Base-by-base conservation (phyloP, 1,140 invertebrate genomes). In the Helicoverpa armigera region DNA sequence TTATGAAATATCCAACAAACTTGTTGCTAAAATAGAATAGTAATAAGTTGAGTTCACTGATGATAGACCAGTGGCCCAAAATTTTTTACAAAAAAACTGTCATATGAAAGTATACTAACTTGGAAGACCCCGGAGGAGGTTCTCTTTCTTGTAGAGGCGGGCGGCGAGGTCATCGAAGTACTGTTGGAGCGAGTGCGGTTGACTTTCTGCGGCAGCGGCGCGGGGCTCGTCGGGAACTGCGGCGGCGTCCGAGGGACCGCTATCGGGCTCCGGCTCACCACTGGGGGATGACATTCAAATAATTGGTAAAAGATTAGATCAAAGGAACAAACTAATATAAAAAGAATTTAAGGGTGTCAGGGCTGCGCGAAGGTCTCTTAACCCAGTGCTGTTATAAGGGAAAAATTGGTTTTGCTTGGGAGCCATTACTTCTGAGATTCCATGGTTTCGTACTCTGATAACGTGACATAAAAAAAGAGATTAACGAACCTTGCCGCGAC, bases 111-210 rank as follows among this genome's bases (percentile, higher is more conserved):
- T 29, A 4, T 0, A 23, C 54, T 60, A 50, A 90, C 91, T 86
- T 90, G 83, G 50, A 93, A 90, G 2, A 91, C 85, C 4, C 90
- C 91, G 4, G 91, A 93, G 3, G 90, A 91, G 2, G 90, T 89
- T 13, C 91, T 81, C 61, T 93, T 93, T 51, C 90, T 84, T 12
- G 75, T 50, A 23, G 61, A 3, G 18, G n/a, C 18, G 83, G 31
- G 29, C 79, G 13, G 69, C 50, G 80, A 13, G 0, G 72, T 23
- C 18, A 79, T 11, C 14, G 89, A 85, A 16, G 82, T 35, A 63
- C 88, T 89, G 84, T 74, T 89, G 14, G 87, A 87, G 9, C 88
- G 85, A 31, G 48, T 54, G 10, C 90, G 82, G n/a, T 53, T 82
- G 23, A 80, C 82, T 79, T 85, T 87, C 65, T 86, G 82, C n/a